These are phyloP conservation scores for Sycophila texana DNA, from an alignment of 2,888 invertebrate genomes.

Conservation along the genomic window DNA sequence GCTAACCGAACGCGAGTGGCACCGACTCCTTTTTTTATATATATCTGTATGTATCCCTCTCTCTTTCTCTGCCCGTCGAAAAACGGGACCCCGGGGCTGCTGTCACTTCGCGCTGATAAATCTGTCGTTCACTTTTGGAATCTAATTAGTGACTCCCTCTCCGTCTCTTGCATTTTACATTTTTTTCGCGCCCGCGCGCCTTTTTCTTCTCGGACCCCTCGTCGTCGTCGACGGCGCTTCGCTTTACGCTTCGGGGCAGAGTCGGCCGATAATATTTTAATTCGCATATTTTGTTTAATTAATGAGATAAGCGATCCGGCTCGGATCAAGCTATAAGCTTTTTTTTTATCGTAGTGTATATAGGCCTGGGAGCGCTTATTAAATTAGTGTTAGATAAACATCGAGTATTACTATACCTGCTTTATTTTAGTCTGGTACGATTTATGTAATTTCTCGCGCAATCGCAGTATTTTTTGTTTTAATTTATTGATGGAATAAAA, in stretches of 20 bases:
- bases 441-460: no score
- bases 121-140: slow-evolving; percentile 58
- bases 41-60: neutral
- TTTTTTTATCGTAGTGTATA: neutral
- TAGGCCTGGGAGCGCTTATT: neutral
- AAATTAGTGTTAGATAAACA: slow-evolving; percentile 11
- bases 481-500: no score
- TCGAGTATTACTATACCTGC: neutral
- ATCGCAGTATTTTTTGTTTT: no score
- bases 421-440: neutral
- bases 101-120: slow-evolving; percentile 56
- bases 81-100: slow-evolving; percentile 17
- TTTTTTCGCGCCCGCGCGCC: neutral
- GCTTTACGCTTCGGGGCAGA: neutral
- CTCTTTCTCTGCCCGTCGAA: slow-evolving; percentile 1
- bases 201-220: slow-evolving; percentile 8
- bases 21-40: slow-evolving; percentile 5
- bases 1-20: slow-evolving; percentile 42
- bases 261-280: slow-evolving; percentile 39
- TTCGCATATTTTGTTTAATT: slow-evolving; percentile 50
- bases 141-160: slow-evolving; percentile 53
- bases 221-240: neutral
- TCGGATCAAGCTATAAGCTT: slow-evolving; percentile 11
- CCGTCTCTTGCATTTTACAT: slow-evolving; percentile 15
- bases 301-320: slow-evolving; percentile 34